Evolutionary conservation across 2,888 invertebrate species (phyloP).

Genomic region (Drosophila differens): DNA sequence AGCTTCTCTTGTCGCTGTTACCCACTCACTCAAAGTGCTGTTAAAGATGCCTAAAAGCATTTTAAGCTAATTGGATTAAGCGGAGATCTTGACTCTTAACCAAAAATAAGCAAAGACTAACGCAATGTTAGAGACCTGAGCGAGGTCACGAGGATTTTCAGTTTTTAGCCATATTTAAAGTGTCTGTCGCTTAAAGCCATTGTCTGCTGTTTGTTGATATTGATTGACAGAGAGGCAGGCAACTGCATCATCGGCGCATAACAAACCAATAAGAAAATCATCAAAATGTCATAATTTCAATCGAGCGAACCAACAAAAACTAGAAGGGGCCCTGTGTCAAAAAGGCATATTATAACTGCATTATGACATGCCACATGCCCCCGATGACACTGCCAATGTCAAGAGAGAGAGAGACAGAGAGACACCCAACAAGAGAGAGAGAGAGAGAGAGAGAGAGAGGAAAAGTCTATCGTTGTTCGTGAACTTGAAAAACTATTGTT

Average conservation of each 20-base stretch:
- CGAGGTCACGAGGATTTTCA: conserved; percentile 29
- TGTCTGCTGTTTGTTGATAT: conserved; percentile 23
- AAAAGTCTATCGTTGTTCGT: conserved; percentile 41
- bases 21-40: conserved; percentile 12
- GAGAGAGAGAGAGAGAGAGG: conserved; percentile 9
- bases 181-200: conserved; percentile 38
- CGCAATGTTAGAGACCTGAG: conserved; percentile 1
- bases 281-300: conserved; percentile 84
- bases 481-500: conserved; percentile 65
- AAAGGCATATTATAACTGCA: conserved; percentile 79
- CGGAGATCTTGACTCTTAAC: conserved; percentile 23
- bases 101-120: conserved; percentile 29
- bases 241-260: conserved; percentile 53
- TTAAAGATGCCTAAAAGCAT: conserved; percentile 40
- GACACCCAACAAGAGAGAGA: neutral
- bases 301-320: conserved; percentile 33
- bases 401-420: conserved; percentile 3
- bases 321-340: conserved; percentile 48
- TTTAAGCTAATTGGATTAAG: conserved; percentile 45
- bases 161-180: conserved; percentile 40
- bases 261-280: conserved; percentile 83
- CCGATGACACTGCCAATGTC: conserved; percentile 45
- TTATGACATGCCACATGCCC: conserved; percentile 76
- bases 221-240: conserved; percentile 48
- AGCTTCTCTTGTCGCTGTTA: neutral